Evolutionary conservation across 2,888 invertebrate species (phyloP).

Genomic region (Bellardia bayeri): DNA sequence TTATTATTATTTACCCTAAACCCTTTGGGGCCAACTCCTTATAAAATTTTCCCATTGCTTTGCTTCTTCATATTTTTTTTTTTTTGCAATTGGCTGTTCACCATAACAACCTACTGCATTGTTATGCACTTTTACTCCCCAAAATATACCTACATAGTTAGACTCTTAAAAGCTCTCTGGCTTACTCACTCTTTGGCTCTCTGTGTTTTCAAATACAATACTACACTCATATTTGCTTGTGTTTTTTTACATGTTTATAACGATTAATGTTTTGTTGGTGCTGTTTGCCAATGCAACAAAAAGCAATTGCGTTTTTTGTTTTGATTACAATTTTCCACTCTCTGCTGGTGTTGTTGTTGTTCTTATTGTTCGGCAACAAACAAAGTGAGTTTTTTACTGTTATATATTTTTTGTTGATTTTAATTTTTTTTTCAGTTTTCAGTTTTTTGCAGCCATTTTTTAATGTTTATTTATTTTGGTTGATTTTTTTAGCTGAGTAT

Average conservation of each 20-base stretch:
- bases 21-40: conserved; percentile 48
- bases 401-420: conserved; percentile 39
- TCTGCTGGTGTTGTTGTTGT: conserved; percentile 34
- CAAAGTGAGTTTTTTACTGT: conserved; percentile 11
- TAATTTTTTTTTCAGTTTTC: conserved; percentile 70
- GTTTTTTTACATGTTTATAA: conserved; percentile 46
- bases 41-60: conserved; percentile 24
- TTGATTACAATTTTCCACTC: conserved; percentile 72
- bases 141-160: conserved; percentile 63
- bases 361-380: conserved; percentile 10
- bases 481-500: conserved; percentile 33
- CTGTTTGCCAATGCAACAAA: conserved; percentile 24
- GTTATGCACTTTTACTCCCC: conserved; percentile 66
- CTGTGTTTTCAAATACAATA: conserved; percentile 21
- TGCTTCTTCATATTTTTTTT: background rate
- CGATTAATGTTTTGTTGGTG: conserved; percentile 52
- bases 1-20: conserved; percentile 24
- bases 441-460: conserved; percentile 58
- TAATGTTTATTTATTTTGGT: conserved; percentile 62
- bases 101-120: conserved; percentile 64
- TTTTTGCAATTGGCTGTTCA: conserved; percentile 1
- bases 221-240: conserved; percentile 21
- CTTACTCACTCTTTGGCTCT: conserved; percentile 11
- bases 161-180: conserved; percentile 77
- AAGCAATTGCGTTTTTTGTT: conserved; percentile 67